A percentile compares a stretch with the other conserved stretches of the same genome.
Evolutionary conservation across 2,113 vertebrate species (phyloP).

Genomic region (Chionodraco myersi): DNA sequence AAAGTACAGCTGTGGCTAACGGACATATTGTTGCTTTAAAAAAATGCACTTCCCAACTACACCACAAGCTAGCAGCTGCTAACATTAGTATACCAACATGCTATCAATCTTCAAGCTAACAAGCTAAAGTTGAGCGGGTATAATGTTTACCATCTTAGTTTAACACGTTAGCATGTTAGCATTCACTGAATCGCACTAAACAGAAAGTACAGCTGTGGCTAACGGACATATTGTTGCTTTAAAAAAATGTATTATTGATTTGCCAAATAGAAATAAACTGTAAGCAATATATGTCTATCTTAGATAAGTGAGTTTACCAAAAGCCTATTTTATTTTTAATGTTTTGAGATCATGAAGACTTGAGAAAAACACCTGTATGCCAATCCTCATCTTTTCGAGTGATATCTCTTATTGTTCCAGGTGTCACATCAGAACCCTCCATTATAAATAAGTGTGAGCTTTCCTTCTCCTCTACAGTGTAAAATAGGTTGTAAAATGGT

Average conservation of each 20-base stretch:
- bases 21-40: not conserved
- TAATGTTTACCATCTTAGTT: too few species aligned
- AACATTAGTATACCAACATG: too few species aligned
- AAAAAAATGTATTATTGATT: not conserved
- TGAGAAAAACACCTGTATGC: not conserved
- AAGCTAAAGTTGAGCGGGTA: too few species aligned
- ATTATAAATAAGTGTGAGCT: conserved; percentile 63
- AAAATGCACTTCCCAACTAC: too few species aligned
- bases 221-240: not conserved
- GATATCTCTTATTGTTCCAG: conserved; percentile 22
- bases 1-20: not conserved
- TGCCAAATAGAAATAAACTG: not conserved
- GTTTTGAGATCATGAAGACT: not conserved
- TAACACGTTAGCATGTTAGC: too few species aligned
- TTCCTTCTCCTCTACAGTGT: conserved; percentile 52
- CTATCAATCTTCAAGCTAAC: too few species aligned
- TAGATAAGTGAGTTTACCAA: not conserved
- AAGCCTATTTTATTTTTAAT: not conserved
- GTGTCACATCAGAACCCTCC: conserved; percentile 48
- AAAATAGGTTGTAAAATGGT: conserved; percentile 71
- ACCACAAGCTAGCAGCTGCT: too few species aligned
- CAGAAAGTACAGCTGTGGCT: too few species aligned
- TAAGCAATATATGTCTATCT: not conserved
- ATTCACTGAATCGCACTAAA: too few species aligned
- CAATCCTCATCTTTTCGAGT: conserved; percentile 35